Conservation (phyloP, 2,888 invertebrate genomes). For the Peribatodes rhomboidaria region DNA sequence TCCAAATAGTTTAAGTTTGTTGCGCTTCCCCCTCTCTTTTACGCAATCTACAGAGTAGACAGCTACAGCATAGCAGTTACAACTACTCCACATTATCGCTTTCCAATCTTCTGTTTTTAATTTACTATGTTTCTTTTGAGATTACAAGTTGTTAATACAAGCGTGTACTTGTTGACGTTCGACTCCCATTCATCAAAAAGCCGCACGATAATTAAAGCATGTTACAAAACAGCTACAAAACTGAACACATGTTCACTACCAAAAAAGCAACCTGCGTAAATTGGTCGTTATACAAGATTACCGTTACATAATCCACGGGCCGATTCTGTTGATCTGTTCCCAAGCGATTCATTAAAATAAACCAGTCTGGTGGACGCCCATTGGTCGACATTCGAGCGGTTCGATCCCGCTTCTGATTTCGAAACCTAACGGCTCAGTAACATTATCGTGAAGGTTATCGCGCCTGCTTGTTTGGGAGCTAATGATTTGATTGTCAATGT, state of each 20-base stretch:
- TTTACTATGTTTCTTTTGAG: background rate
- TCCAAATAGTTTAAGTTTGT: background rate
- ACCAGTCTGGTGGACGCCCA: constrained; percentile 38
- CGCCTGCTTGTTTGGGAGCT: constrained; percentile 27
- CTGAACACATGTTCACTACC: constrained; percentile 37
- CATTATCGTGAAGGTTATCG: constrained; percentile 34
- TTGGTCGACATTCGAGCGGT: constrained; percentile 32
- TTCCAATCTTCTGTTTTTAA: background rate
- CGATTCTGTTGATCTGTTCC: constrained; percentile 36
- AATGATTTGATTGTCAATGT: constrained; percentile 33
- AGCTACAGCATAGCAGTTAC: too few relatives aligned
- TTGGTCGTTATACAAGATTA: constrained; percentile 43
- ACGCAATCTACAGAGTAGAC: too few relatives aligned
- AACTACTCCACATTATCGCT: background rate
- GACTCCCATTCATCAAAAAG: constrained; percentile 26
- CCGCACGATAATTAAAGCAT: constrained; percentile 23
- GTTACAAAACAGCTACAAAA: constrained; percentile 29
- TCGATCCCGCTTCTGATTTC: constrained; percentile 42
- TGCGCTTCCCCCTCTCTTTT: background rate
- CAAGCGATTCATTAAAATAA: constrained; percentile 47
- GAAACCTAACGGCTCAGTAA: constrained; percentile 44
- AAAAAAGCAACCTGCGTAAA: constrained; percentile 30
- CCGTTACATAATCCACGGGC: constrained; percentile 47
- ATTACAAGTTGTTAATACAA: background rate
- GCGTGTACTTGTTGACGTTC: constrained; percentile 6